Percentiles rank a stretch among this genome's conserved stretches.
Evolutionary conservation across 2,888 invertebrate genomes (phyloP).

Genomic region (Cheilosia impressa): DNA sequence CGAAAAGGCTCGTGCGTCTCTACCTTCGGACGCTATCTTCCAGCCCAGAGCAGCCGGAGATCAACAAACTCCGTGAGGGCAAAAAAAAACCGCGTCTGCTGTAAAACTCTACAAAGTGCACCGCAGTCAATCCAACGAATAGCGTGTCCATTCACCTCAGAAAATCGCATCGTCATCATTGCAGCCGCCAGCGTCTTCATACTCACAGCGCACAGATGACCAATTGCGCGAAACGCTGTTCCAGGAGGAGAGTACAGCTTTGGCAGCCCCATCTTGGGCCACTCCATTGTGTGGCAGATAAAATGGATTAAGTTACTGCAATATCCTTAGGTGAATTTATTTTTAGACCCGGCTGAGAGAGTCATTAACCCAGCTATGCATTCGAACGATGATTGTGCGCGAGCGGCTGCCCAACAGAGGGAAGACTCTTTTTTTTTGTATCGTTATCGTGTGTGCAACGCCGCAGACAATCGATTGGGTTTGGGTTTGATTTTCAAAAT

Average conservation of each 20-base stretch:
- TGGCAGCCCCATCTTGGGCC: constrained; percentile 14
- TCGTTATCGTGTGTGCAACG: constrained; percentile 41
- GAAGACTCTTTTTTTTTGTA: constrained; percentile 14
- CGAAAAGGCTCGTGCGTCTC: constrained; percentile 39
- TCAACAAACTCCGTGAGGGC: constrained; percentile 54
- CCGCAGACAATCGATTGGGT: constrained; percentile 69
- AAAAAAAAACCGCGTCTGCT: constrained; percentile 42
- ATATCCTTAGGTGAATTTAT: constrained; percentile 72
- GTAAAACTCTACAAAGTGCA: constrained; percentile 66
- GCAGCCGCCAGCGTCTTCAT: constrained; percentile 31
- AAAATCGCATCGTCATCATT: constrained; percentile 37
- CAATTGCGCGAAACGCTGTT: constrained; percentile 50
- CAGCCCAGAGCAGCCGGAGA: constrained; percentile 44
- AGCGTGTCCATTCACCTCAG: constrained; percentile 72
- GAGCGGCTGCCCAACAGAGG: constrained; percentile 28
- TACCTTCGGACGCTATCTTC: constrained; percentile 40
- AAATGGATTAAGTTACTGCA: constrained; percentile 74
- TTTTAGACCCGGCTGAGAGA: constrained; percentile 59
- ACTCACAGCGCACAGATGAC: constrained; percentile 41
- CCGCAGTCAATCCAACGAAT: constrained; percentile 67
- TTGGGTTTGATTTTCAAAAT: constrained; percentile 63
- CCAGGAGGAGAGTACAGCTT: constrained; percentile 8
- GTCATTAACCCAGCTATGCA: constrained; percentile 65
- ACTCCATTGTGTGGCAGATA: constrained; percentile 60
- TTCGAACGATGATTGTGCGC: constrained; percentile 56